Evolutionary conservation across 2,113 vertebrate species (phyloP).

Genomic region (Pitta sordida): DNA sequence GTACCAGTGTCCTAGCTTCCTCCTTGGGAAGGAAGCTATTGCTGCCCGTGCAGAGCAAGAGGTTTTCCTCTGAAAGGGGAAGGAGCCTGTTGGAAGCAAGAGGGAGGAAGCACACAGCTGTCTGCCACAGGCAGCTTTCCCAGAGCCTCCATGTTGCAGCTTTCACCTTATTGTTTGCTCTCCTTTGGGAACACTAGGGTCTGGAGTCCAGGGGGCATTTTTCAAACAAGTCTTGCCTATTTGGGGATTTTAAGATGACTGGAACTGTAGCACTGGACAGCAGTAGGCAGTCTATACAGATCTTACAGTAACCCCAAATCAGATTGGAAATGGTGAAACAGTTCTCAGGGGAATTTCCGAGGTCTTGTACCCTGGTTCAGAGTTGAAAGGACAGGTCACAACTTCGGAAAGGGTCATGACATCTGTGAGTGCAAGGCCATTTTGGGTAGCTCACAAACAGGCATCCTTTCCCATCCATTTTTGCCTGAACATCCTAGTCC

Average conservation of each 20-base stretch:
- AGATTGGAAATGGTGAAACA: not conserved
- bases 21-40: not conserved
- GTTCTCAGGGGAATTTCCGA: not conserved
- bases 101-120: not conserved
- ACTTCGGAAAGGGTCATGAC: not conserved
- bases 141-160: not conserved
- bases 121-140: fast-evolving
- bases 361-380: not conserved
- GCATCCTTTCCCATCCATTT: not conserved
- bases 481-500: not conserved
- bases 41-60: not conserved
- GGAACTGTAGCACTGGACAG: not conserved
- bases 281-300: not conserved
- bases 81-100: not conserved
- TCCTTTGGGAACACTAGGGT: not conserved
- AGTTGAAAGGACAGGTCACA: not conserved
- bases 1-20: not conserved
- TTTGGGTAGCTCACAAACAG: not conserved
- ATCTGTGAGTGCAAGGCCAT: not conserved
- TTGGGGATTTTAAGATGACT: not conserved
- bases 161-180: not conserved
- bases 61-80: not conserved
- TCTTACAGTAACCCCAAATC: not conserved
- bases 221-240: not conserved
- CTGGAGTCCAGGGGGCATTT: not conserved